These are phyloP conservation scores for Polypterus bichir DNA, from an alignment of 2,113 vertebrate species.

Conservation along the genomic window DNA sequence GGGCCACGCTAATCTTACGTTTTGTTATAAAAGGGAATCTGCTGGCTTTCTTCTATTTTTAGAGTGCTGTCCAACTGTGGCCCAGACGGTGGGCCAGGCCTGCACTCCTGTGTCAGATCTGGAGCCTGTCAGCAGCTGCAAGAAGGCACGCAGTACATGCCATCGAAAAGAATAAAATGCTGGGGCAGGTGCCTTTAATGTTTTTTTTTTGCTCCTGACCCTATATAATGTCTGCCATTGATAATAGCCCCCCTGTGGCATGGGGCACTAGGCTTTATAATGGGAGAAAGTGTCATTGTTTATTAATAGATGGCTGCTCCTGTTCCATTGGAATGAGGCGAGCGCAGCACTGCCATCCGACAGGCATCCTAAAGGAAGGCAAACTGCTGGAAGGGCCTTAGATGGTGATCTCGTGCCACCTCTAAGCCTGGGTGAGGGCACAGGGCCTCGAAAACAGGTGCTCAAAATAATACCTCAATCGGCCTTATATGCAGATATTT, in stretches of 20 bases:
- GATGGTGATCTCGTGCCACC: conserved; percentile 12
- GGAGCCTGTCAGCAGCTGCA: conserved; percentile 52
- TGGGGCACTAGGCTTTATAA: conserved; percentile 16
- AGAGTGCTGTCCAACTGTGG: too few relatives aligned
- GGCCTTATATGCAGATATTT: too few relatives aligned
- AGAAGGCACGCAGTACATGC: conserved; percentile 48
- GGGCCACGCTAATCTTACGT: conserved; percentile 33
- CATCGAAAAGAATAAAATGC: conserved; percentile 40
- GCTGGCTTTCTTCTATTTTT: conserved; percentile 30
- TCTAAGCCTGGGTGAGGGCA: conserved; percentile 25
- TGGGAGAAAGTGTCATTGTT: conserved; percentile 30
- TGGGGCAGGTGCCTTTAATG: conserved; percentile 50
- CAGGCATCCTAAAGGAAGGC: too few relatives aligned
- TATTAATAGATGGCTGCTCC: conserved; percentile 18
- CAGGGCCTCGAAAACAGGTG: too few relatives aligned
- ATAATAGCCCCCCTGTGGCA: background rate
- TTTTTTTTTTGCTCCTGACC: too few relatives aligned
- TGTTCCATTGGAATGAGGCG: background rate
- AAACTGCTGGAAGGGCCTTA: conserved; percentile 3
- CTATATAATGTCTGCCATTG: too few relatives aligned
- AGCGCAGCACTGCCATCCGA: too few relatives aligned
- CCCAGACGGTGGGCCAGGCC: too few relatives aligned
- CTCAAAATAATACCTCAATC: too few relatives aligned
- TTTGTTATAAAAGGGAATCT: conserved; percentile 34
- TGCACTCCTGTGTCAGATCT: background rate